Conservation (phyloP, 1,140 invertebrate genomes). For the Drosophila lini region DNA sequence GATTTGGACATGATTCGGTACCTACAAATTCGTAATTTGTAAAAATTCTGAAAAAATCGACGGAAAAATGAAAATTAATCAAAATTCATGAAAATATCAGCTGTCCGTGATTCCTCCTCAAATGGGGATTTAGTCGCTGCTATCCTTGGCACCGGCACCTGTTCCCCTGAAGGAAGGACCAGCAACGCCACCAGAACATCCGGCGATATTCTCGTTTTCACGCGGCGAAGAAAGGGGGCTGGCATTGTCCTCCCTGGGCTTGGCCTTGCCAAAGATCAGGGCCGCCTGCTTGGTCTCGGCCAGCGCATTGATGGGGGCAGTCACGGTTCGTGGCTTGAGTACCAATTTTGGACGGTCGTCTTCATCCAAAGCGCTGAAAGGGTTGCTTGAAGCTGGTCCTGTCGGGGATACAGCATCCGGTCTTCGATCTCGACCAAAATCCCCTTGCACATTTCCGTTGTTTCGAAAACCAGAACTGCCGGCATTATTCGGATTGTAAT, state of each 20-base stretch:
- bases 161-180: too few relatives aligned
- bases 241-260: constrained; percentile 88
- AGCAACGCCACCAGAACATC: not conserved
- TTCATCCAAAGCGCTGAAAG: constrained; percentile 84
- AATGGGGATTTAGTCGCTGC: constrained; percentile 3
- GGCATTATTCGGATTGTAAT: constrained; percentile 64
- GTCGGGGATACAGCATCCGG: not conserved
- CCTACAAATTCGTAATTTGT: constrained; percentile 4
- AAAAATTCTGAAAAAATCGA: constrained; percentile 12
- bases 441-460: not conserved
- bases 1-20: constrained; percentile 12
- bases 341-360: constrained; percentile 91
- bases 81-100: constrained; percentile 13
- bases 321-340: constrained; percentile 92
- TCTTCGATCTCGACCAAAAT: not conserved
- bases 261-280: constrained; percentile 94
- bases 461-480: constrained; percentile 7
- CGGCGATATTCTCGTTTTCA: constrained; percentile 5
- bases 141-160: not conserved
- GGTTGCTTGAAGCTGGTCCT: constrained; percentile 1
- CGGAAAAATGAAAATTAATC: constrained; percentile 1
- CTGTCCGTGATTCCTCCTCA: constrained; percentile 1
- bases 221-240: constrained; percentile 23
- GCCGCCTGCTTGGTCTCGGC: constrained; percentile 91
- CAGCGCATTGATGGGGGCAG: constrained; percentile 92